Conservation (phyloP, 2,797 vertebrate genomes). For the Pygocentrus nattereri region DNA sequence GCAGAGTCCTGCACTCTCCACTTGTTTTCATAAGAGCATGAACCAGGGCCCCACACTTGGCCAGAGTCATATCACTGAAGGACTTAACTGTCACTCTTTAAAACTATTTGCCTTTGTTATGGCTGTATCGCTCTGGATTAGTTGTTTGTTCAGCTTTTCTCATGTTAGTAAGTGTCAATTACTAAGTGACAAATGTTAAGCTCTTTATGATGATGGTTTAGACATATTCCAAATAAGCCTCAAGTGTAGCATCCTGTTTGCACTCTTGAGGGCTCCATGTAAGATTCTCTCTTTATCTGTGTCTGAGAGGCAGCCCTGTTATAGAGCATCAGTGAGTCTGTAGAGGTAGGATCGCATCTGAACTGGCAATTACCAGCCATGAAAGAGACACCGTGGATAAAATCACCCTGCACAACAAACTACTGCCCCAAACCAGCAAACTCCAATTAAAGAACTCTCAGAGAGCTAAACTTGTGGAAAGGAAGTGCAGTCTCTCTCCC, state of each 20-base stretch:
- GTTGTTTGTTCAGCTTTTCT: too few relatives aligned
- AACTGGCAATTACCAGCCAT: slow-evolving; percentile 15
- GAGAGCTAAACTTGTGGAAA: slow-evolving; percentile 38
- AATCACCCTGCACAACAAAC: slow-evolving; percentile 59
- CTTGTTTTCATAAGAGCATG: slow-evolving; percentile 67
- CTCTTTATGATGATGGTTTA: not conserved
- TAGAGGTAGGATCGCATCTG: slow-evolving; percentile 5
- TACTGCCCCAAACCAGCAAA: slow-evolving; percentile 33
- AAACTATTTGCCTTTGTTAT: slow-evolving; percentile 21
- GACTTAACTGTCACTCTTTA: slow-evolving; percentile 45
- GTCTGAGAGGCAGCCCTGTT: slow-evolving; percentile 1
- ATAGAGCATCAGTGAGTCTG: slow-evolving; percentile 20
- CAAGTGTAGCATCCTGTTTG: not conserved
- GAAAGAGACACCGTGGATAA: slow-evolving; percentile 44
- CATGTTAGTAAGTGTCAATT: not conserved
- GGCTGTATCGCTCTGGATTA: slow-evolving; percentile 4
- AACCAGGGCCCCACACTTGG: slow-evolving; percentile 56
- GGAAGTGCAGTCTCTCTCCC: slow-evolving; percentile 41
- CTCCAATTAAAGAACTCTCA: slow-evolving; percentile 61
- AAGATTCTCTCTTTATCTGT: slow-evolving; percentile 38
- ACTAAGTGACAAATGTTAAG: not conserved
- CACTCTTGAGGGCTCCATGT: not conserved
- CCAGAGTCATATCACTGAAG: slow-evolving; percentile 49
- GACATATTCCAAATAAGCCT: not conserved
- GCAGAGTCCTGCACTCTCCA: slow-evolving; percentile 63